Evolutionary conservation across 2,113 vertebrate species (phyloP).

Genomic region (Silurus asotus): DNA sequence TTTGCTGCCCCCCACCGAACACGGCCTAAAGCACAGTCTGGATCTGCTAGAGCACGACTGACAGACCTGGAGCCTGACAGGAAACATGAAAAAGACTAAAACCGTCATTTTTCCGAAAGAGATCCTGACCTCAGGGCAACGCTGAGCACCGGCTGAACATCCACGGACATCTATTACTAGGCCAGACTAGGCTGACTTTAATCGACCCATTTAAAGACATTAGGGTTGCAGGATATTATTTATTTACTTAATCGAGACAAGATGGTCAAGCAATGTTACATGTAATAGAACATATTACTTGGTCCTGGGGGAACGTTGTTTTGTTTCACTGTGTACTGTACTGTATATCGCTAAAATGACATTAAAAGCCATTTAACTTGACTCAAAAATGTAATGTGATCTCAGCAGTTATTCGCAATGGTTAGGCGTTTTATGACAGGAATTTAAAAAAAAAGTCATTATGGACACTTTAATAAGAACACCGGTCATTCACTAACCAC

Average conservation of each 20-base stretch:
- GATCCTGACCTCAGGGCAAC: constrained; percentile 36
- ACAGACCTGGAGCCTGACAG: constrained; percentile 33
- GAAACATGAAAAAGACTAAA: constrained; percentile 41
- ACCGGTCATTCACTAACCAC: no score
- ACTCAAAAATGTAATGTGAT: not conserved
- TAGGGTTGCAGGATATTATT: not conserved
- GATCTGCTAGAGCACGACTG: constrained; percentile 29
- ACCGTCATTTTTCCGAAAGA: constrained; percentile 37
- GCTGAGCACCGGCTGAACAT: constrained; percentile 22
- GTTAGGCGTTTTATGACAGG: not conserved
- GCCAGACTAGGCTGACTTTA: not conserved
- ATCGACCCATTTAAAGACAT: constrained; percentile 14
- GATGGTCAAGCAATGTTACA: not conserved
- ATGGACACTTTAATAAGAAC: not conserved
- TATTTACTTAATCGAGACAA: not conserved
- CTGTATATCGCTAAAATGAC: no score
- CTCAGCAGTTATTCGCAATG: no score
- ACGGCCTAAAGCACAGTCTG: constrained; percentile 35
- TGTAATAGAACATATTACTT: not conserved
- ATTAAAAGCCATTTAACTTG: no score
- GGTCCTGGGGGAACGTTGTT: no score
- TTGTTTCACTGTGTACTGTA: no score
- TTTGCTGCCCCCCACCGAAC: constrained; percentile 29
- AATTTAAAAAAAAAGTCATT: not conserved
- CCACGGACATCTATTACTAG: not conserved